Base-by-base conservation (phyloP, 2,888 invertebrate species). In the Lochmaea capreae region DNA sequence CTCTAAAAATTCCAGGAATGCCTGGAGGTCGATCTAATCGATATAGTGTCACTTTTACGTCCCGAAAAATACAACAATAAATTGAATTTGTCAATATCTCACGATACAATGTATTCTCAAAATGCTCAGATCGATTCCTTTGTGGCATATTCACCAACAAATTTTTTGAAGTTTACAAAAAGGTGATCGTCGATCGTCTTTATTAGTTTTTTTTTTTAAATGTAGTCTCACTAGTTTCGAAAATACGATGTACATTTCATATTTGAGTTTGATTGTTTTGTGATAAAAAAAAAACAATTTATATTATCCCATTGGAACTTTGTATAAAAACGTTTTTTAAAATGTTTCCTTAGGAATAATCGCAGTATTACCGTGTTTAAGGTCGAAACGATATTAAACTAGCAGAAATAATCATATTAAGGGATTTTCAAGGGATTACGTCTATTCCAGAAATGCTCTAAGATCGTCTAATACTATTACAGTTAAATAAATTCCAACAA, bases 41-140 rank as follows among this genome's bases (percentile, higher is more conserved):
- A 65, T 71, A 74, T 67, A 68, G 65, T 74, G 71, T 67, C 65
- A 67, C 67, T 68, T 67, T 65, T 67, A 18, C 62, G 65, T 65
- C n/a, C 43, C 63, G 59, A 68, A 72, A 33, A 33, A 75, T 59
- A 62, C 65, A 75, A 72, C 74, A 71, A 74, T 72, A 75, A 72
- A 75, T 75, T 72, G 74, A 75, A 75, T 75, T 75, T 75, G 59
- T 65, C 73, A 43, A 62, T 52, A 22, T 65, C 58, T 65, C 71
- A 65, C 65, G 18, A 43, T 26, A 63, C 43, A 43, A 43, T 26
- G 4, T 26, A 26, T 26, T 26, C 26, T 33, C 26, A 4, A 33
- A 3, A 5, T 3, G 26, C 26, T 33, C 5, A 33, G 26, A 33
- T 33, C 26, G 26, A 33, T 33, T 33, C 26, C 26, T 33, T 33